Evolutionary conservation across 2,888 invertebrate species (phyloP).

Genomic region (Drosophila tanythrix): DNA sequence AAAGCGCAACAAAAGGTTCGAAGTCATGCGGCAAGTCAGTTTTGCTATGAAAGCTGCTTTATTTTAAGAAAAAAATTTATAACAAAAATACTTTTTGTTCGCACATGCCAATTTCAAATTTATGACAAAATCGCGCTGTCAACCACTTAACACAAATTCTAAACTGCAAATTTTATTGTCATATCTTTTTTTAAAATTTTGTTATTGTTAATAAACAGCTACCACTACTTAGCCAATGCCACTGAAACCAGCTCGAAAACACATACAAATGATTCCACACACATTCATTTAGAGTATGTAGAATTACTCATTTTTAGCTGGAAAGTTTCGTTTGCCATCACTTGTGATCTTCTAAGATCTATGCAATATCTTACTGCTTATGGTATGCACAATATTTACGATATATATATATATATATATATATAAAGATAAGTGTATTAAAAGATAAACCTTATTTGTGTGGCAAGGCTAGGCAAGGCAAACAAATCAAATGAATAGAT

Average conservation of each 20-base stretch:
- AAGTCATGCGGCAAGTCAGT: conserved; percentile 32
- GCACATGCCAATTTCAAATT: conserved; percentile 43
- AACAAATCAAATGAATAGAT: conserved; percentile 7
- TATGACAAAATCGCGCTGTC: conserved; percentile 35
- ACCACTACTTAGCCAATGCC: conserved; percentile 37
- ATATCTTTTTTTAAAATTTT: conserved; percentile 13
- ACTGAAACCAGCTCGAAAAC: conserved; percentile 43
- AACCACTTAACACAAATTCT: conserved; percentile 62
- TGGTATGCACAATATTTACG: background rate
- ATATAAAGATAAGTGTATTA: background rate
- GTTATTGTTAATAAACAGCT: conserved; percentile 31
- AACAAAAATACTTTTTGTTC: background rate
- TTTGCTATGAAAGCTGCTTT: conserved; percentile 6
- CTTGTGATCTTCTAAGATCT: background rate
- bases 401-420: background rate
- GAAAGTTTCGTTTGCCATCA: conserved; percentile 6
- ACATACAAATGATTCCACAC: background rate
- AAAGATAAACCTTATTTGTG: conserved; percentile 23
- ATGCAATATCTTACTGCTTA: conserved; percentile 1
- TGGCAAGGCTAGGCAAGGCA: conserved; percentile 1
- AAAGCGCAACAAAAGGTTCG: conserved; percentile 44
- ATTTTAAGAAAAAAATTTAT: background rate
- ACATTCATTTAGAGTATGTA: background rate
- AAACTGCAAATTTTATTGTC: conserved; percentile 29
- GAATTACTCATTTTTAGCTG: conserved; percentile 9